A percentile compares a stretch with the other conserved stretches of the same genome.
phyloP scores from a whole-genome alignment of 2,797 vertebrate genomes.

The Agapornis canus region DNA sequence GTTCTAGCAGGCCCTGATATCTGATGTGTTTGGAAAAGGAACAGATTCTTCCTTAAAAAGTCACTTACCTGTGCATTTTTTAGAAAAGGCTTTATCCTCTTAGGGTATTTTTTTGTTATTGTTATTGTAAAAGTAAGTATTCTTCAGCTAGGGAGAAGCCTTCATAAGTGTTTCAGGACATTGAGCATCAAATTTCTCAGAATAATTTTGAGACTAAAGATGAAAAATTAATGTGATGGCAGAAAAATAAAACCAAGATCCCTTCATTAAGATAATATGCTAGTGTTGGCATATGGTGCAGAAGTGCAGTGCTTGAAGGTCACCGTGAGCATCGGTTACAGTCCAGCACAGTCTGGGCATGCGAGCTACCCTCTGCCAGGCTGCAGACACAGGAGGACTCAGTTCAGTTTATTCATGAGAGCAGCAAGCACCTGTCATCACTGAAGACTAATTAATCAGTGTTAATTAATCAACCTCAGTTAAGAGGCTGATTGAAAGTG shows the following conservation, averaged over 20 bases:
- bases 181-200: not conserved
- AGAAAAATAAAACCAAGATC: not conserved
- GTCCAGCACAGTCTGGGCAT: fast-evolving
- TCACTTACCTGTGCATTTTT: not conserved
- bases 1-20: not conserved
- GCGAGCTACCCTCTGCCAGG: not conserved
- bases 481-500: not conserved
- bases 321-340: fast-evolving
- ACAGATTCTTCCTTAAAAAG: not conserved
- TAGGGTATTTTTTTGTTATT: not conserved
- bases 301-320: fast-evolving
- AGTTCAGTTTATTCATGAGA: not conserved
- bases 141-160: not conserved
- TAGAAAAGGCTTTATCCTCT: not conserved
- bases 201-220: not conserved
- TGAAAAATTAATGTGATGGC: not conserved
- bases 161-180: not conserved
- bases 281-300: fast-evolving
- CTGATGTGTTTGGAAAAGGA: not conserved
- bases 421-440: not conserved
- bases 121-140: not conserved
- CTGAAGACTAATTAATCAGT: not conserved
- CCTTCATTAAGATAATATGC: not conserved
- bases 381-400: not conserved
- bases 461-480: not conserved